Base-by-base conservation (phyloP, 2,113 vertebrate species). In the Ammospiza caudacuta region DNA sequence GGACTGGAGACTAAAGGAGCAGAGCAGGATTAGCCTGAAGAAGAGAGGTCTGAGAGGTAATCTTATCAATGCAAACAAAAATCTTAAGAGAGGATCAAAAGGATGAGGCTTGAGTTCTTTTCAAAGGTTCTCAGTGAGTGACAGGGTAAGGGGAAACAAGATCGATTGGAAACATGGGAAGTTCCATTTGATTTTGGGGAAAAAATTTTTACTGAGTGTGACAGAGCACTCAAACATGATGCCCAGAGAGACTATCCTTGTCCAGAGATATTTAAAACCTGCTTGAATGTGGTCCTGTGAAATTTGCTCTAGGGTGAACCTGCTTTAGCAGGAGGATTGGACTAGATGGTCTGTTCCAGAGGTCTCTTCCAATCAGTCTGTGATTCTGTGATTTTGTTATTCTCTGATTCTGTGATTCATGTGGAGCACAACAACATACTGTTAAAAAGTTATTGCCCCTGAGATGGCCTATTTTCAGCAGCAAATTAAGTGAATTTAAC, bases 401-500 rank as follows among this genome's bases (percentile, higher is more conserved):
- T 41, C 8, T 33, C 6, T 21, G 27, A 47, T 49, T 75, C 72
- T 52, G 17, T 62, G 24, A 62, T 49, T 31, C 54, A 47, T n/a
- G 21, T 52, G 47, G 74, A 88, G 14, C 80, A n/a, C 16, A 63
- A 17, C 52, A 67, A 16, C 28, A 61, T 46, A 63, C 24, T 31
- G 5, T 74, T 85, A 91, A 72, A 46, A 58, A 49, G 67, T 23
- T 87, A 63, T 31, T 94, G 59, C 33, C n/a, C 59, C 64, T 52
- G 35, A 92, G 15, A 29, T 78, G 23, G 22, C n/a, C 37, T 89
- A 29, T 87, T 91, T 94, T 89, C 27, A 87, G 20, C 11, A 76
- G 20, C 15, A 83, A 69, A 91, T 80, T 75, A 66, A 62, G 29
- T 63, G 21, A 91, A 66, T 63, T 37, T 28, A 76, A 46, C 22